A percentile compares a stretch with the other conserved stretches of the same genome.
phyloP scores from a whole-genome alignment of 1,140 invertebrate species.

The Drosophila orosa region DNA sequence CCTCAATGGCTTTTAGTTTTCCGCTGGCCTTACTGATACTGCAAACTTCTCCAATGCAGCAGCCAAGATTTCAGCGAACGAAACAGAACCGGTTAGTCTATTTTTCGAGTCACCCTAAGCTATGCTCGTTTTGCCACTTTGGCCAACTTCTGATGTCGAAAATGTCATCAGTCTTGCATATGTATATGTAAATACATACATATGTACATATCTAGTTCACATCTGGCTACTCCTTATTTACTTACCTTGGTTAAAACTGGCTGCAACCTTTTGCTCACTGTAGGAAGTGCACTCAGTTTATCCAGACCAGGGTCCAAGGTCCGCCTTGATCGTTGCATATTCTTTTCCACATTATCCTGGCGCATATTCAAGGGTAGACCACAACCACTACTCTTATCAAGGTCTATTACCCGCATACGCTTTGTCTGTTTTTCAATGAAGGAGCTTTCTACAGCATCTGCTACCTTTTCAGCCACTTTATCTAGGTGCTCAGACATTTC shows the following conservation, averaged over 20 bases:
- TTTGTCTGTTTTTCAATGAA: neutral
- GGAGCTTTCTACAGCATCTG: constrained; percentile 2
- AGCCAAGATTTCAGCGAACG: constrained; percentile 84
- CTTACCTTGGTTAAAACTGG: constrained; percentile 87
- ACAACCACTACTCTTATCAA: constrained; percentile 85
- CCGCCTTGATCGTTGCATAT: constrained; percentile 87
- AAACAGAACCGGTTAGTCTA: constrained; percentile 48
- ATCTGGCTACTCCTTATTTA: neutral
- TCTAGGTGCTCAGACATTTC: neutral
- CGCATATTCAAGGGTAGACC: constrained; percentile 73
- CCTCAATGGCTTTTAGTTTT: constrained; percentile 50
- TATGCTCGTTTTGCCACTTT: constrained; percentile 10
- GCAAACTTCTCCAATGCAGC: constrained; percentile 46
- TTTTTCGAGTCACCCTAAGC: constrained; percentile 28
- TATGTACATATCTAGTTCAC: too few species aligned
- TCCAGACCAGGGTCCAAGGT: constrained; percentile 88
- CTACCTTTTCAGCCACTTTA: neutral
- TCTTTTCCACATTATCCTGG: constrained; percentile 85
- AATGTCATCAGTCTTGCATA: constrained; percentile 65
- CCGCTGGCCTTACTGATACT: constrained; percentile 82
- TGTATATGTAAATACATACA: too few species aligned
- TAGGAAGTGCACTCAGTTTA: constrained; percentile 86
- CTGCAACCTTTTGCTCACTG: constrained; percentile 86
- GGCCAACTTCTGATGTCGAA: constrained; percentile 77
- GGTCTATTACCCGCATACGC: constrained; percentile 83